These are phyloP conservation scores for Microdon myrmicae DNA, from an alignment of 2,888 invertebrate genomes.

Conservation along the genomic window DNA sequence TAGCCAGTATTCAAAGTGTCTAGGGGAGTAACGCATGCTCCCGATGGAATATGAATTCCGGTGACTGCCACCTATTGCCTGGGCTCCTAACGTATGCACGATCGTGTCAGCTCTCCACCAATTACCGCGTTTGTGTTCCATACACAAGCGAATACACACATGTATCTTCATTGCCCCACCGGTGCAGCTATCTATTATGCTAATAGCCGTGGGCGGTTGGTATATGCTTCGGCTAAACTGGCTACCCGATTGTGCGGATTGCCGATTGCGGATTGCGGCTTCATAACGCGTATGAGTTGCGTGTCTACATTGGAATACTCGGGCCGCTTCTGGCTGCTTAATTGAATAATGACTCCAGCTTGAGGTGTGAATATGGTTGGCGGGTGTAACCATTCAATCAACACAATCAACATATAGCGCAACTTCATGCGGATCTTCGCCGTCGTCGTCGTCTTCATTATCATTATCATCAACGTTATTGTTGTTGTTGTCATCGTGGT, in stretches of 20 bases:
- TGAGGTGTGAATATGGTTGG: slow-evolving; percentile 40
- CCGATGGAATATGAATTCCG: slow-evolving; percentile 23
- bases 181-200: slow-evolving; percentile 42
- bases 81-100: slow-evolving; percentile 12
- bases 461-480: slow-evolving; percentile 35
- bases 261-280: slow-evolving; percentile 10
- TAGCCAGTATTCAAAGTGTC: too few species aligned
- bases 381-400: slow-evolving; percentile 48
- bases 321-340: slow-evolving; percentile 21
- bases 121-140: slow-evolving; percentile 34
- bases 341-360: slow-evolving; percentile 48
- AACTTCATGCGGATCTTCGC: slow-evolving; percentile 25
- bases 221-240: slow-evolving; percentile 13
- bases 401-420: slow-evolving; percentile 47
- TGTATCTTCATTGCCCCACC: too few species aligned
- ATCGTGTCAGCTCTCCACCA: slow-evolving; percentile 33
- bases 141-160: too few species aligned
- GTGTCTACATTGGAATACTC: slow-evolving; percentile 11
- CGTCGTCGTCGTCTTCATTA: slow-evolving; percentile 10
- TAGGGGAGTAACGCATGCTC: too few species aligned
- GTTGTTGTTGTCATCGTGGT: slow-evolving; percentile 13
- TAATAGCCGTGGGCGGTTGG: slow-evolving; percentile 50
- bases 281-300: slow-evolving; percentile 19
- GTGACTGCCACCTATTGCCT: slow-evolving; percentile 11
- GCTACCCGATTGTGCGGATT: slow-evolving; percentile 2